Percentiles rank a stretch among this genome's conserved stretches.
Evolutionary conservation across 2,113 vertebrate genomes (phyloP).

Genomic region (Sturnira hondurensis): DNA sequence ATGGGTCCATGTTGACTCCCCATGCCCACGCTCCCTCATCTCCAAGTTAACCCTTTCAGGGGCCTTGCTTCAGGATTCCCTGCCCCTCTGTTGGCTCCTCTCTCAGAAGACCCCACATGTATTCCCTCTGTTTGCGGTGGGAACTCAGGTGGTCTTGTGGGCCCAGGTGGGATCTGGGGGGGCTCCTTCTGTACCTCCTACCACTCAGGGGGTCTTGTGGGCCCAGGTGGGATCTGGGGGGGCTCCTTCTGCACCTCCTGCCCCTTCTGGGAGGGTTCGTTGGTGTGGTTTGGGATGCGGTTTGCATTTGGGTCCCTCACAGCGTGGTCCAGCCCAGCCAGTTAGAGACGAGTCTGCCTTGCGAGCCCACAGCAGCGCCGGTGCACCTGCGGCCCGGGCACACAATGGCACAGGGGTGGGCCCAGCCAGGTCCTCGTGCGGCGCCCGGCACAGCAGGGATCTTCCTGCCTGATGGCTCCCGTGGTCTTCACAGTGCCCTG

Average conservation of each 20-base stretch:
- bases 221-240: neutral
- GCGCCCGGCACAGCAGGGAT: fast-evolving
- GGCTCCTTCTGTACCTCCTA: neutral
- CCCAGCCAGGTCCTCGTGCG: fast-evolving
- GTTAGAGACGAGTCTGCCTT: neutral
- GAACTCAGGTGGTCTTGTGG: neutral
- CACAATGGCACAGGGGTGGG: neutral
- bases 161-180: neutral
- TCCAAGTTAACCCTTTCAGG: neutral
- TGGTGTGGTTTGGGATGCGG: neutral
- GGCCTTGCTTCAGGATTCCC: neutral
- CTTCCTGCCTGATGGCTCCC: neutral
- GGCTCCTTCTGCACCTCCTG: neutral
- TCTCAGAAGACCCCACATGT: neutral
- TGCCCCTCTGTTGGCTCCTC: neutral
- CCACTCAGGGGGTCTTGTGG: no score
- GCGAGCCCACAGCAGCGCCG: fast-evolving
- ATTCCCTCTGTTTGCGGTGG: neutral
- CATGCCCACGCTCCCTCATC: no score
- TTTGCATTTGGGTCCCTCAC: neutral
- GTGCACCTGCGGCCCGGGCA: fast-evolving
- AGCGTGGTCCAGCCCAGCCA: fast-evolving
- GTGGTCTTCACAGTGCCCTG: neutral
- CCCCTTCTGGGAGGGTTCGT: neutral
- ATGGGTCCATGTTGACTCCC: neutral